Evolutionary conservation across 2,797 vertebrate genomes (phyloP).

Genomic region (Anguilla obscura): DNA sequence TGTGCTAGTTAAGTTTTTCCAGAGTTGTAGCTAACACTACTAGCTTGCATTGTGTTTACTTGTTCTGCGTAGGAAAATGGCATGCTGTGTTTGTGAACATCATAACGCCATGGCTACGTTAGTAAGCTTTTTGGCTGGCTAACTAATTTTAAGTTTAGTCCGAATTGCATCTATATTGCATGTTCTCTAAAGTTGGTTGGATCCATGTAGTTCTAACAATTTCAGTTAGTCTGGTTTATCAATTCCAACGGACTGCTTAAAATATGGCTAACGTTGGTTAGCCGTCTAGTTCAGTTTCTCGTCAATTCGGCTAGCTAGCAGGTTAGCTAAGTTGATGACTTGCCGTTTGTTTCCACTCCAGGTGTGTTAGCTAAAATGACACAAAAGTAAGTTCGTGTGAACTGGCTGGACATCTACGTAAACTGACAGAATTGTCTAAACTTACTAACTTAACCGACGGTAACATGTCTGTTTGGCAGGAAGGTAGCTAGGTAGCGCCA

Average conservation of each 20-base stretch:
- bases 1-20: background rate
- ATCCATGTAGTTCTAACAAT: background rate
- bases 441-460: no score
- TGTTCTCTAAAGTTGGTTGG: background rate
- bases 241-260: background rate
- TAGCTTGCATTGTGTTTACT: background rate
- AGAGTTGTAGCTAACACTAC: background rate
- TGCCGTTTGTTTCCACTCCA: constrained; percentile 11
- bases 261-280: background rate
- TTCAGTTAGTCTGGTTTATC: background rate
- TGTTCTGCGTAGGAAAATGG: background rate
- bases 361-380: background rate
- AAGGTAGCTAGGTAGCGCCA: constrained; percentile 35
- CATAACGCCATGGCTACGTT: background rate
- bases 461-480: background rate
- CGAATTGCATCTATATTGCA: background rate
- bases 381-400: background rate
- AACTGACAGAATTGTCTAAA: background rate
- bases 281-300: background rate
- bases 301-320: background rate
- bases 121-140: background rate
- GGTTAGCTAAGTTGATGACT: background rate
- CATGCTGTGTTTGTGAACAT: background rate
- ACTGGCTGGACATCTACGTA: background rate
- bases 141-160: background rate